Percentiles rank a stretch among this genome's conserved stretches.
Evolutionary conservation across 2,888 invertebrate genomes (phyloP).

Genomic region (Pelosia muscerda): DNA sequence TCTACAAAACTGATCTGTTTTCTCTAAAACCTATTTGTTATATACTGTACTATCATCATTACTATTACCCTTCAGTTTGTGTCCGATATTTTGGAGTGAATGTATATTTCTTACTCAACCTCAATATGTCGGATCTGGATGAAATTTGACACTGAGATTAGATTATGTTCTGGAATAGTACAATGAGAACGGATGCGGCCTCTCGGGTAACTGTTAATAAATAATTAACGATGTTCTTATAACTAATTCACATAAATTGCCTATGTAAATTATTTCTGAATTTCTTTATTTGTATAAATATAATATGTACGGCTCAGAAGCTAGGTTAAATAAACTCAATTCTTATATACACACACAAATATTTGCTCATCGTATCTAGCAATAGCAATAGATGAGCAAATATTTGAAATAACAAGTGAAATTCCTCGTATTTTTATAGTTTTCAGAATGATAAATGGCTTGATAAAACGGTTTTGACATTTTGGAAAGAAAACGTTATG

Average conservation of each 20-base stretch:
- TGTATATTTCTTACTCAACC: too few relatives aligned
- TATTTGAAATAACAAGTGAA: not conserved
- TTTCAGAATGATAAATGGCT: not conserved
- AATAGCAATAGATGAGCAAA: too few relatives aligned
- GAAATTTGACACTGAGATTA: too few relatives aligned
- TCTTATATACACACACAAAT: not conserved
- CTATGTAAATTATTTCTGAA: not conserved
- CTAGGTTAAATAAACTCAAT: not conserved
- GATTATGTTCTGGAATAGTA: too few relatives aligned
- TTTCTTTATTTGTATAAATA: not conserved
- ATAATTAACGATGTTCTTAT: too few relatives aligned
- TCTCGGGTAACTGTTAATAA: not conserved
- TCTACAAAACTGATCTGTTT: too few relatives aligned
- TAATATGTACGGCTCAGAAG: not conserved
- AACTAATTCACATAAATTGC: not conserved
- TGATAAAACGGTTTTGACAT: not conserved
- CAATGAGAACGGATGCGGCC: too few relatives aligned
- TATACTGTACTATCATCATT: too few relatives aligned
- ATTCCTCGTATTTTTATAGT: not conserved
- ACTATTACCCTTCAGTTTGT: too few relatives aligned
- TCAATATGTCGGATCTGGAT: too few relatives aligned
- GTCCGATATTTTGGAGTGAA: too few relatives aligned
- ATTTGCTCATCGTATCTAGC: not conserved
- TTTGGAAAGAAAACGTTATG: not conserved
- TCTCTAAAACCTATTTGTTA: too few relatives aligned